phyloP scores from a whole-genome alignment of 2,113 vertebrate species.

The Daboia siamensis region DNA sequence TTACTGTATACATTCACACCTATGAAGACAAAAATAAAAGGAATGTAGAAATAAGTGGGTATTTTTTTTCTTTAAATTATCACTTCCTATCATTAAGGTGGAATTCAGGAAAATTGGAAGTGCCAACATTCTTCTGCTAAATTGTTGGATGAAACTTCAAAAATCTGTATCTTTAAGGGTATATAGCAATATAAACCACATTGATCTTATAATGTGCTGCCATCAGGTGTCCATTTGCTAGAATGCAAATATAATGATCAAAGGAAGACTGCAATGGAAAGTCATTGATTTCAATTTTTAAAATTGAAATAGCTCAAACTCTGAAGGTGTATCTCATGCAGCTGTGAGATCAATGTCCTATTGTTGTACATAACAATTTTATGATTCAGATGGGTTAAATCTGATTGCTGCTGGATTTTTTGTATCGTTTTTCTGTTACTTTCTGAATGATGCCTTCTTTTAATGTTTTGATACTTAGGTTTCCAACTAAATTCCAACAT shows the following conservation, averaged over 20 bases:
- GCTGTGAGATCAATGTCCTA: accelerated
- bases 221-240: slow-evolving; percentile 68
- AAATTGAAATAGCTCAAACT: background rate
- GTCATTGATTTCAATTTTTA: background rate
- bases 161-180: background rate
- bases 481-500: accelerated
- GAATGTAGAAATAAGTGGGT: background rate
- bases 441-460: background rate
- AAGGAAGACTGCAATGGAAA: background rate
- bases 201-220: slow-evolving; percentile 71
- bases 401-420: accelerated
- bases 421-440: accelerated
- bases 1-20: background rate
- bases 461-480: background rate
- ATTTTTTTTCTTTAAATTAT: background rate
- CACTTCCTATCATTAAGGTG: background rate
- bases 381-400: accelerated
- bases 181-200: background rate
- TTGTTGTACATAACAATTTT: background rate
- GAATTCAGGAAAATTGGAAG: background rate
- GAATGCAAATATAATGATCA: slow-evolving; percentile 60
- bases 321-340: background rate
- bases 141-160: background rate
- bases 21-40: background rate
- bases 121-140: background rate